Base-by-base conservation (phyloP, 1,140 invertebrate genomes). In the Contarinia nasturtii region DNA sequence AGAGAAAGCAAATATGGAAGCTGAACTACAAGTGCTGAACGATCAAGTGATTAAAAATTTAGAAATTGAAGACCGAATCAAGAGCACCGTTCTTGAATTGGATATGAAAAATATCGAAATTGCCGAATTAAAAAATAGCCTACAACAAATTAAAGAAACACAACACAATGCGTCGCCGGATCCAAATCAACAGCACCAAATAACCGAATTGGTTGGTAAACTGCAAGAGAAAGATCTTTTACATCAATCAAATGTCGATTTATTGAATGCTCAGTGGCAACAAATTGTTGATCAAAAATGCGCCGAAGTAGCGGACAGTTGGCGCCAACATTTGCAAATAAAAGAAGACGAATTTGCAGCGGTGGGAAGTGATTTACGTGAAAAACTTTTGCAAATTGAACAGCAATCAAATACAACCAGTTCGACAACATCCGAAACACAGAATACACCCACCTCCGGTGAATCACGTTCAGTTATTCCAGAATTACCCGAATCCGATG, bases 271-370 rank as follows among this genome's bases (percentile, higher is more conserved):
- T 33, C 57, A 67, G 44, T 71, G 69, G 69, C 55, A 63, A 45
- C 49, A 63, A 38, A 63, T 70, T 45, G 68, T 77, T 37, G 75
- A 77, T 55, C 73, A 77, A 55, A 64, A 73, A 44, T 75, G 75
- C 44, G 66, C 66, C 57, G 73, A 76, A 64, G 70, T 77, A 47
- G 75, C 75, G 17, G 72, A 72, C 59, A 67, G 73, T 51, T 79
- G 75, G 75, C 76, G 77, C 57, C 64, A 73, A 48, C 74, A 79
- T 59, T 62, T 77, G 47, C 63, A 69, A 5, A 65, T 69, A 50
- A 64, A 71, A 18, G 74, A 79, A 64, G 63, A 57, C 14, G 74
- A 74, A 50, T 77, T 75, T 54, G 57, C 65, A 50, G 58, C 65
- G 50, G 55, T 64, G 4, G 71, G 75, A 60, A 51, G 63, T 41